Evolutionary conservation across 2,888 invertebrate genomes (phyloP).

Genomic region (Andrena dorsata): DNA sequence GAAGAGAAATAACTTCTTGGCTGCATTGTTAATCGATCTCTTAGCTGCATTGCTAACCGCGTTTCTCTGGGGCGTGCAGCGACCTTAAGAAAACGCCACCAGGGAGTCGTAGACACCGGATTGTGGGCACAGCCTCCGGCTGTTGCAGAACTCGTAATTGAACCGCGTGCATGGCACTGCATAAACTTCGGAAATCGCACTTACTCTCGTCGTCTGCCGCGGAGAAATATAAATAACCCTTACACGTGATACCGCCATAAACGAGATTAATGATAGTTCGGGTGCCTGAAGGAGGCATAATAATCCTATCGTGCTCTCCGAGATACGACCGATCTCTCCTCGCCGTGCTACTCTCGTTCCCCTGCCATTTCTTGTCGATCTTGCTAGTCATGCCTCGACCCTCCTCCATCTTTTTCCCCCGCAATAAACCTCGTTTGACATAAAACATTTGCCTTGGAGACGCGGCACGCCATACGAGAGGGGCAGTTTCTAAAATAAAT

Average conservation of each 20-base stretch:
- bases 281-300: slow-evolving; percentile 54
- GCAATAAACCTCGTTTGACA: slow-evolving; percentile 62
- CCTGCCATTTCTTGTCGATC: slow-evolving; percentile 23
- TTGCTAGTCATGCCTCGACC: not conserved
- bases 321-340: slow-evolving; percentile 31
- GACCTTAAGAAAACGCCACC: slow-evolving; percentile 31
- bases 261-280: slow-evolving; percentile 61
- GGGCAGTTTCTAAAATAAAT: slow-evolving; percentile 73
- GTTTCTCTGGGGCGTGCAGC: slow-evolving; percentile 4
- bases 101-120: slow-evolving; percentile 16
- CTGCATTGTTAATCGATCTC: slow-evolving; percentile 20
- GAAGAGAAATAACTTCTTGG: not conserved
- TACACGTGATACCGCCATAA: slow-evolving; percentile 34
- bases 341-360: not conserved
- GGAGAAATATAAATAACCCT: slow-evolving; percentile 61
- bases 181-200: slow-evolving; percentile 55
- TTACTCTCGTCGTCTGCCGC: slow-evolving; percentile 32
- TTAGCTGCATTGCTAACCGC: slow-evolving; percentile 30
- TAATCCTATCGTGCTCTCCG: slow-evolving; percentile 48
- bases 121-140: slow-evolving; percentile 20
- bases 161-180: slow-evolving; percentile 29
- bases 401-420: slow-evolving; percentile 15
- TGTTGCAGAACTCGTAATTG: slow-evolving; percentile 50
- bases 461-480: slow-evolving; percentile 5
- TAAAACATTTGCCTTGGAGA: slow-evolving; percentile 62